Conservation (phyloP, 2,797 vertebrate species). For the Anniella stebbinsi region DNA sequence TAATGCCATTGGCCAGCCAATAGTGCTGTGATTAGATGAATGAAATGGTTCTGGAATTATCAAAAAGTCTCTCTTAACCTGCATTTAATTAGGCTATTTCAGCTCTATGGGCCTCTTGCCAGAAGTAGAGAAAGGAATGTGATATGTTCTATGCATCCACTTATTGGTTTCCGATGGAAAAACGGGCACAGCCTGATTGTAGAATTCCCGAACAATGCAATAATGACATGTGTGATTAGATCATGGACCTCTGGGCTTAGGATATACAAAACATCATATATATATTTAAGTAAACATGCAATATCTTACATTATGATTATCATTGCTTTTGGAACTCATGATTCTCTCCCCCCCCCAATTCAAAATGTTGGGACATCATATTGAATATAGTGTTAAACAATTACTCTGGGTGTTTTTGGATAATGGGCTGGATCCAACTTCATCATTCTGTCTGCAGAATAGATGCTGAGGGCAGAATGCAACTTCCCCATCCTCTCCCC, state of each 20-base stretch:
- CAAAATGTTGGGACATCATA: not conserved
- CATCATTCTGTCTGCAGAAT: too few relatives aligned
- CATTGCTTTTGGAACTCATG: not conserved
- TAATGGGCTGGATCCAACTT: too few relatives aligned
- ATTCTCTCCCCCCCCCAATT: not conserved
- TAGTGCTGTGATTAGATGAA: slow-evolving; percentile 64
- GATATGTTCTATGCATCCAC: not conserved
- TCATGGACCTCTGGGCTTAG: not conserved
- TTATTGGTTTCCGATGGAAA: slow-evolving; percentile 20
- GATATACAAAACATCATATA: not conserved
- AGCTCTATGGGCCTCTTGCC: slow-evolving; percentile 53
- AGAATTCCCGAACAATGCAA: slow-evolving; percentile 2
- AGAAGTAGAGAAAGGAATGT: slow-evolving; percentile 27
- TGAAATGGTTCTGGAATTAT: slow-evolving; percentile 48
- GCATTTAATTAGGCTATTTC: slow-evolving; percentile 59
- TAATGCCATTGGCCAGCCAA: slow-evolving; percentile 65
- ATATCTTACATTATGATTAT: not conserved
- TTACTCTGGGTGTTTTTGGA: not conserved
- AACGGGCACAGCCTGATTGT: slow-evolving; percentile 17
- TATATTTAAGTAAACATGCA: not conserved
- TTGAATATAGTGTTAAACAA: not conserved
- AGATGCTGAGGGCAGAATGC: too few relatives aligned
- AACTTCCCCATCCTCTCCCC: too few relatives aligned
- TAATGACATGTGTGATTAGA: not conserved
- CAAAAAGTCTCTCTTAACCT: slow-evolving; percentile 61